These are phyloP conservation scores for Athetis lepigone DNA, from an alignment of 2,888 invertebrate species.

Conservation along the genomic window DNA sequence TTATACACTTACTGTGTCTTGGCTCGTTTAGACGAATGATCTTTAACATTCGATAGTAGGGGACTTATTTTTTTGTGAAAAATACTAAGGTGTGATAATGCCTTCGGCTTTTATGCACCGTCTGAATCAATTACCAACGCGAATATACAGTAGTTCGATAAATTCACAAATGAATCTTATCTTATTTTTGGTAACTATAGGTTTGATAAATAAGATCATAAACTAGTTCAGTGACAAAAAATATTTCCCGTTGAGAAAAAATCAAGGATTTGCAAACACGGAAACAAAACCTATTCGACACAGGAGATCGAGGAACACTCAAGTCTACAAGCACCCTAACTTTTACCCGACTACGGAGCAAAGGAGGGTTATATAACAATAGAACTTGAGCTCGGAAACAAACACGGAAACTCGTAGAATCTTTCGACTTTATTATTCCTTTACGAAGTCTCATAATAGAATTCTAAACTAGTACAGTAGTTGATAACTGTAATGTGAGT, in stretches of 20 bases:
- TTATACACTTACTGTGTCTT: constrained; percentile 60
- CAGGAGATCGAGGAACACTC: constrained; percentile 5
- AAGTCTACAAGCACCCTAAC: constrained; percentile 3
- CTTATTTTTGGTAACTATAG: not conserved
- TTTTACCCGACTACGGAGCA: too few species aligned
- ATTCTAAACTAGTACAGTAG: constrained; percentile 42
- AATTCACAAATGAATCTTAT: not conserved
- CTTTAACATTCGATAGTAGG: not conserved
- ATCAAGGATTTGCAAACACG: not conserved
- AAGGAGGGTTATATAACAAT: too few species aligned
- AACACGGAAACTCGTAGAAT: constrained; percentile 31
- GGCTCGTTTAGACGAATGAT: constrained; percentile 18
- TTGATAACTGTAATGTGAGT: constrained; percentile 40
- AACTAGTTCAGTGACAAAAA: not conserved
- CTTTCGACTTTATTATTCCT: constrained; percentile 39
- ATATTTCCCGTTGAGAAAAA: too few species aligned
- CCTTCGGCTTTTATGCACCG: too few species aligned
- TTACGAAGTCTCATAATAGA: constrained; percentile 40
- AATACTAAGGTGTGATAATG: too few species aligned
- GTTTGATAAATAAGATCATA: not conserved
- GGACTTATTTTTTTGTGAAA: too few species aligned
- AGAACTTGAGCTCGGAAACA: constrained; percentile 32
- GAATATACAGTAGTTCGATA: not conserved
- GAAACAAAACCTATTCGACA: not conserved
- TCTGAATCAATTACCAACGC: not conserved